Conservation (phyloP, 2,888 invertebrate species). For the Clistopyga incitator region DNA sequence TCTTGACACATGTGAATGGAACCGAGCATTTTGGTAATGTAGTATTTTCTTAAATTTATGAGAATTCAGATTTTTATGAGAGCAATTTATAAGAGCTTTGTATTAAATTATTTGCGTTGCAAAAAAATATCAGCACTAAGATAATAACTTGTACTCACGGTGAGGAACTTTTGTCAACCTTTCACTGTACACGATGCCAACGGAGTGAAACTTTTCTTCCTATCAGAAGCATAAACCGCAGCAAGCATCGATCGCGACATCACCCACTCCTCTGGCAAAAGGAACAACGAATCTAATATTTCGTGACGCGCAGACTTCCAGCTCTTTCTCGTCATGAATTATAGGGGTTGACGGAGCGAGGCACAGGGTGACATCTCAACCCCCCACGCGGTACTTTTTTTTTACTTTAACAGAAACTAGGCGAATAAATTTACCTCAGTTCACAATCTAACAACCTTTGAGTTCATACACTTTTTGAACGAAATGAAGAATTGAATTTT, state of each 20-base stretch:
- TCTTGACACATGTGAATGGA: background rate
- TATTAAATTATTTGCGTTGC: too few species aligned
- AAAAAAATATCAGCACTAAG: background rate
- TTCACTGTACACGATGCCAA: constrained; percentile 44
- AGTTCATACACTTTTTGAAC: background rate
- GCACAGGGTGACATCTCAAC: constrained; percentile 73
- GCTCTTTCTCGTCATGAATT: constrained; percentile 63
- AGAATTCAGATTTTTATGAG: too few species aligned
- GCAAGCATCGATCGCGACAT: constrained; percentile 62
- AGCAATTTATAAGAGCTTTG: too few species aligned
- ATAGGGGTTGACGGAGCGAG: constrained; percentile 69
- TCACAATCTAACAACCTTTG: background rate
- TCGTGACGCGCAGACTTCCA: constrained; percentile 69
- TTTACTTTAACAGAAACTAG: constrained; percentile 29
- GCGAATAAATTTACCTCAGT: background rate
- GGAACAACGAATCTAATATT: constrained; percentile 69
- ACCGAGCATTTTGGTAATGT: background rate
- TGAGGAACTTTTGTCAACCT: constrained; percentile 30
- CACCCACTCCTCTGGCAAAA: constrained; percentile 54
- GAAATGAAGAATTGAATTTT: background rate
- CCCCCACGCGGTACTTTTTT: constrained; percentile 45
- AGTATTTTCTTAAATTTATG: background rate
- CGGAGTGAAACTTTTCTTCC: constrained; percentile 50
- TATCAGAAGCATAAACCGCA: constrained; percentile 33
- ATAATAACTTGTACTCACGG: background rate